Conservation (phyloP, 2,888 invertebrate genomes). For the Hirtodrosophila alboralis region DNA sequence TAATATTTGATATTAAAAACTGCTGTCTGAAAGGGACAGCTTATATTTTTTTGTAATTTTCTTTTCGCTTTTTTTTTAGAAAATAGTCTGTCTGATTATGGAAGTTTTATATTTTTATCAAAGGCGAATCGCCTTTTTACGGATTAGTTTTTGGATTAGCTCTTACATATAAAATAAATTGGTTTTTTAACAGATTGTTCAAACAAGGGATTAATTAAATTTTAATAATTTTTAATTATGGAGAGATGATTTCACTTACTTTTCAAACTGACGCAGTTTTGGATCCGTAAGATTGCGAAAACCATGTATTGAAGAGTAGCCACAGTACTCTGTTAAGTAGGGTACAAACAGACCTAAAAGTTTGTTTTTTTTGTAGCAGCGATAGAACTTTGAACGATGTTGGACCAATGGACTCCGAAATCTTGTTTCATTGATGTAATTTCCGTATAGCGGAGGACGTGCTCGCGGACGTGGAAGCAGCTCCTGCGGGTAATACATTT, state of each 20-base stretch:
- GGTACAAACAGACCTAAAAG: constrained; percentile 30
- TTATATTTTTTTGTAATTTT: no score
- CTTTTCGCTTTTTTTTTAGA: no score
- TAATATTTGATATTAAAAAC: no score
- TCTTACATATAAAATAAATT: no score
- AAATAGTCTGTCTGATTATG: no score
- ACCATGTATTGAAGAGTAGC: constrained; percentile 78
- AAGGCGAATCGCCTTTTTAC: no score
- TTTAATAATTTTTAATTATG: no score
- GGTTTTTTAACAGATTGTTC: no score
- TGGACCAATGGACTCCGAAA: constrained; percentile 4
- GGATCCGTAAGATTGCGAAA: constrained; percentile 77
- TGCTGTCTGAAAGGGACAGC: no score
- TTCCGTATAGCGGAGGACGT: constrained; percentile 49
- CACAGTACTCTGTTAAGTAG: constrained; percentile 74
- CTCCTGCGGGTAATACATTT: constrained; percentile 64
- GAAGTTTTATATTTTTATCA: no score
- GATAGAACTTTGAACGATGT: neutral
- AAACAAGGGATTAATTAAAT: no score
- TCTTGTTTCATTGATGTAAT: constrained; percentile 27
- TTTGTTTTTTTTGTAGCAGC: constrained; percentile 15
- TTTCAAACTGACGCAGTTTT: constrained; percentile 74
- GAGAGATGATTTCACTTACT: constrained; percentile 53
- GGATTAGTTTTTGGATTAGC: no score
- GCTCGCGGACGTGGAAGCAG: constrained; percentile 44